Percentiles rank a stretch among this genome's conserved stretches.
phyloP scores from a whole-genome alignment of 2,113 vertebrate species.

The Daubentonia madagascariensis region DNA sequence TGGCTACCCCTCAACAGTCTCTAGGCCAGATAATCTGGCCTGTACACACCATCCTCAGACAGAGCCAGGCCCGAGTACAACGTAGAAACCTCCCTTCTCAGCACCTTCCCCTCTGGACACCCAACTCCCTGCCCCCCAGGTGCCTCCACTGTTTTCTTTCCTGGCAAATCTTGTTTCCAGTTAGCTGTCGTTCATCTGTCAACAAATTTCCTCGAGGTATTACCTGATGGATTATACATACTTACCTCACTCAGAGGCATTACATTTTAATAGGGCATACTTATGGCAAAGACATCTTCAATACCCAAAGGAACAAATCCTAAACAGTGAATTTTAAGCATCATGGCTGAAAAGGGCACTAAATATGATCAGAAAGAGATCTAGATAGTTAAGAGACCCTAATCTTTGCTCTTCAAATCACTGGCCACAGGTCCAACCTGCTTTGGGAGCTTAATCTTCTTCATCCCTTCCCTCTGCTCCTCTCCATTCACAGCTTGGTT shows the following conservation, averaged over 20 bases:
- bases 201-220: constrained; percentile 36
- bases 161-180: constrained; percentile 27
- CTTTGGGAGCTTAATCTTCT: background rate
- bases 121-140: background rate
- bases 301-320: background rate
- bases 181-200: constrained; percentile 28
- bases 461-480: background rate
- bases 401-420: background rate
- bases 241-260: background rate
- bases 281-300: background rate
- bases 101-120: background rate
- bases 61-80: background rate
- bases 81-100: background rate
- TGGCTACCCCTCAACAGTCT: background rate
- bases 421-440: background rate
- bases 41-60: background rate
- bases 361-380: background rate
- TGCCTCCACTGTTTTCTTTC: background rate
- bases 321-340: background rate
- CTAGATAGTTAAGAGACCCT: background rate
- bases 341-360: background rate
- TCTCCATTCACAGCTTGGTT: background rate
- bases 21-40: background rate
- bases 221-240: background rate
- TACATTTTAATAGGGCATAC: constrained; percentile 20